phyloP scores from a whole-genome alignment of 2,113 vertebrate species.

The Emydura subglobosa region DNA sequence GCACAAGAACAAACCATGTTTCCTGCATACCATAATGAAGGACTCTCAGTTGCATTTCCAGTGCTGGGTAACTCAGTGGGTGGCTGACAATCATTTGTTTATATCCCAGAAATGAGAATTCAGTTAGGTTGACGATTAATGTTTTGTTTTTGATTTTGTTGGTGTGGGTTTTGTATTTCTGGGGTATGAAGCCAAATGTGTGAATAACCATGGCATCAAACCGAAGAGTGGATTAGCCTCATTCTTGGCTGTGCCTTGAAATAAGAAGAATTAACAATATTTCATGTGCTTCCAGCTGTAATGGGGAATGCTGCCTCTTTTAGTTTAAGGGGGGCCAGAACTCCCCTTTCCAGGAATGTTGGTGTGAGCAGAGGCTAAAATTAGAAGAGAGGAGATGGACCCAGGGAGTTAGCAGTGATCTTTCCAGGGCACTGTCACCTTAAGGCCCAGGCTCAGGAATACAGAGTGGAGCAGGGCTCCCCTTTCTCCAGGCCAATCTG shows the following conservation, averaged over 20 bases:
- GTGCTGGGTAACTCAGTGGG: not conserved
- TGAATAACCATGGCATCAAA: not conserved
- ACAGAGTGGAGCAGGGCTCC: not conserved
- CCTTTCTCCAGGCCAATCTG: not conserved
- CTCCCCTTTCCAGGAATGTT: not conserved
- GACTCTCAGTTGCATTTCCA: not conserved
- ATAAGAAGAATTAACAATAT: not conserved
- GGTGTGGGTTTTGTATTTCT: not conserved
- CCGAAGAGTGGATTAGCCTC: not conserved
- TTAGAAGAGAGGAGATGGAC: not conserved
- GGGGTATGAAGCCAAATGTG: not conserved
- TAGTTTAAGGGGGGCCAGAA: not conserved
- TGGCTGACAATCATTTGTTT: not conserved
- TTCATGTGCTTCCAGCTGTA: not conserved
- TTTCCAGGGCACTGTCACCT: not conserved
- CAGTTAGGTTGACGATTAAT: slow-evolving; percentile 4
- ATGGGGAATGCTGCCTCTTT: not conserved
- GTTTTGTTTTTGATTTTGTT: not conserved
- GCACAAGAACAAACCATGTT: not conserved
- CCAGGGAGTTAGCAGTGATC: not conserved
- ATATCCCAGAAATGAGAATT: not conserved
- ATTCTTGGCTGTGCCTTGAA: not conserved
- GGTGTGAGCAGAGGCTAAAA: not conserved
- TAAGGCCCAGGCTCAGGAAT: not conserved
- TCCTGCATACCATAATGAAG: not conserved